Base-by-base conservation (phyloP, 2,888 invertebrate genomes). In the Iselma pallidipennis region DNA sequence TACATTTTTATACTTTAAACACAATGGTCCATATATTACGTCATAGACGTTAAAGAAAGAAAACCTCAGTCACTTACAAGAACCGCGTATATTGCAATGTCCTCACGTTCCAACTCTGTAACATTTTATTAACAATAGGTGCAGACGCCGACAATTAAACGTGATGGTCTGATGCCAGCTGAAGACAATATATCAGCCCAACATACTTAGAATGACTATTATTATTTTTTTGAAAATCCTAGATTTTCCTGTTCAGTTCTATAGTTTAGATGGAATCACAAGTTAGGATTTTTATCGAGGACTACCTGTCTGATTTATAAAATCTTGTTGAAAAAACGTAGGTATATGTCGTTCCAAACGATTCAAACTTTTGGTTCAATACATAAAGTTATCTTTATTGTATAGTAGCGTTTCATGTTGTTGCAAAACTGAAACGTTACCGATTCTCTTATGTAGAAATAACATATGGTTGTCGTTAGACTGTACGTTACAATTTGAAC, bases 21-120 rank as follows among this genome's bases (percentile, higher is more conserved):
- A 80, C 80, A 80, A 80, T 80, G 77, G 79, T 76, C 78, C 79
- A 80, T 80, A 79, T 78, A 80, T 80, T 79, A 80, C 78, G 73
- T 72, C 72, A 73, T 72, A 71, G 71, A 67, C 63, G 63, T 63
- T 42, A 42, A 63, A 68, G 66, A 51, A 62, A 54, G 42, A 42
- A 65, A 63, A 59, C 62, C 57, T 57, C 53, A 42, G 55, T 55
- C 56, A 54, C 50, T 59, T 65, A 65, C 63, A 61, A 59, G 50
- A 54, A 48, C 56, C 57, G 54, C 51, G 58, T 62, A 62, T 58
- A 53, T 66, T 63, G 51, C 23, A 56, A 59, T 49, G 65, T 62
- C 66, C 68, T 61, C 67, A 67, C 54, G 61, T 67, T 61, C 63
- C 55, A 58, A 63, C 68, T 21, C 19, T 42, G 42, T 42, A 42